Base-by-base conservation (phyloP, 2,797 vertebrate genomes). In the Cynodonichthys magdalenae region DNA sequence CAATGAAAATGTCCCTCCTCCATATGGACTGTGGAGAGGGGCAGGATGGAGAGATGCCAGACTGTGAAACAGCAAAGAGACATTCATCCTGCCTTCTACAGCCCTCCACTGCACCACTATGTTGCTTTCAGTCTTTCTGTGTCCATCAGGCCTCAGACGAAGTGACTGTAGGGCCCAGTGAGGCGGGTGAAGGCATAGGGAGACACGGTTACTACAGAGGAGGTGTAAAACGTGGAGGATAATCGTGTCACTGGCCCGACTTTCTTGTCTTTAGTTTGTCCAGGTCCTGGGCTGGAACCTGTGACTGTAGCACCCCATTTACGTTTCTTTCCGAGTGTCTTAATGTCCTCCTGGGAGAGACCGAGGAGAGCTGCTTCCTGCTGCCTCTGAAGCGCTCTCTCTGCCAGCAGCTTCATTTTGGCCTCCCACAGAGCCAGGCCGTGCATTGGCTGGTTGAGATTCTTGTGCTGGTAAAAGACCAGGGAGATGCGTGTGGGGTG, bases 391-490 rank as follows among this genome's bases (percentile, higher is more conserved):
- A 95, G 88, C 0, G 97, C 95, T 72, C 96, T 89, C 84, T 99
- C 97, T 0, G 96, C 97, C 89, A 98, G 85, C 82, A 96, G 91
- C 90, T 99, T 98, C 96, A 99, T 95, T 92, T 99, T 99, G 83
- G 96, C 95, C 89, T 99, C 97, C 98, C 98, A 99, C 34, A 98
- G 90, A 56, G 95, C 96, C 87, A 97, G 90, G 81, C 98, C 98
- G 0, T 99, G 98, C 77, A 94, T 92, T 80, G 98, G 96, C 90
- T 99, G 96, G 91, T 98, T 98, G 84, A 99, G 93, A 94, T 98
- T 99, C 93, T 99, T 99, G 94, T 99, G 97, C 95, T 99, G 98
- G 94, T 99, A 99, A 90, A 99, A 99, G 72, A 99, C 98, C 77
- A 99, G 92, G 73, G 98, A 99, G 92, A 99, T 99, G 82, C 98